phyloP scores from a whole-genome alignment of 2,113 vertebrate species.

The Empidonax alnorum region DNA sequence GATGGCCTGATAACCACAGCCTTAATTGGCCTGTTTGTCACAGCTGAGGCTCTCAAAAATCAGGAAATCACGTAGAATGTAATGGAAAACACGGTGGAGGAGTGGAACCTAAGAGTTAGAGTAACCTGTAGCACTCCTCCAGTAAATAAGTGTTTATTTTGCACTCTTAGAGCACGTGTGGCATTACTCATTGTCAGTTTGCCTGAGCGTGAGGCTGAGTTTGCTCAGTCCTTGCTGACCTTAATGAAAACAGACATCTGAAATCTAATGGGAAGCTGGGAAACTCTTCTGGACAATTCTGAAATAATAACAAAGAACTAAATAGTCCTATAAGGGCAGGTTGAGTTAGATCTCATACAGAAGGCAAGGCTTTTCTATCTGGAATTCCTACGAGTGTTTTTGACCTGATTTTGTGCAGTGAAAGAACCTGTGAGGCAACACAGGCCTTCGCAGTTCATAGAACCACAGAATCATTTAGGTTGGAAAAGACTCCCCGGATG shows the following conservation, averaged over 20 bases:
- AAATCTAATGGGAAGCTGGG: background rate
- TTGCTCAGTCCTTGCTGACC: background rate
- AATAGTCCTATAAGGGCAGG: background rate
- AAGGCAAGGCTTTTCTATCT: background rate
- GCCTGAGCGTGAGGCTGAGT: background rate
- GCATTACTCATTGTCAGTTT: background rate
- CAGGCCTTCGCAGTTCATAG: background rate
- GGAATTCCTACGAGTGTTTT: background rate
- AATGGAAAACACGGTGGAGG: background rate
- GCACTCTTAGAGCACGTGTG: rapidly evolving
- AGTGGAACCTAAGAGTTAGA: background rate
- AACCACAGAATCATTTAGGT: background rate
- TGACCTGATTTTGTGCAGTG: background rate
- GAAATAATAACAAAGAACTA: background rate
- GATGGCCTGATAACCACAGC: background rate
- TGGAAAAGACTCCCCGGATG: background rate
- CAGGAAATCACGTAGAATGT: background rate
- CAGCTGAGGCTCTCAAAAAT: background rate
- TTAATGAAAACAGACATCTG: background rate
- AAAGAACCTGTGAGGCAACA: background rate
- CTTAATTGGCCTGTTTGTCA: background rate
- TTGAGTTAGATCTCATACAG: background rate
- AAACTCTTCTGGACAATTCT: background rate
- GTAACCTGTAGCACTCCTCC: background rate
- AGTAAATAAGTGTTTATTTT: background rate